These are phyloP conservation scores for Micronycteris hirsuta DNA, from an alignment of 2,113 vertebrate genomes.

Conservation along the genomic window DNA sequence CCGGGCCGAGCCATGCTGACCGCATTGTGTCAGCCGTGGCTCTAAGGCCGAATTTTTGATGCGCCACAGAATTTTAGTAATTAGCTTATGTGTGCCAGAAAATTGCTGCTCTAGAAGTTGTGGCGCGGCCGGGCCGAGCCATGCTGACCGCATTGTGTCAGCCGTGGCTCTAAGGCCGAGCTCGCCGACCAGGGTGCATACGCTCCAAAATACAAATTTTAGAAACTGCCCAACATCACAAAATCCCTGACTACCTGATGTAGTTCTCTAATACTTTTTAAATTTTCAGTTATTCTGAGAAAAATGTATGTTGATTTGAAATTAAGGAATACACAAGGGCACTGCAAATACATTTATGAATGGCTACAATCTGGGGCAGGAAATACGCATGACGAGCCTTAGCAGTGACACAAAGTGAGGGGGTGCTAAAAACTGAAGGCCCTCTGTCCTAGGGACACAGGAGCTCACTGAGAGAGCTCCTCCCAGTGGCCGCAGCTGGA, in stretches of 20 bases:
- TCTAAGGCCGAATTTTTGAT: no score
- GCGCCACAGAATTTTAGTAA: no score
- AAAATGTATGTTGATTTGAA: not conserved
- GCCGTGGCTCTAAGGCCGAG: not conserved
- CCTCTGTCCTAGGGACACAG: not conserved
- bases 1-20: not conserved
- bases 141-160: not conserved
- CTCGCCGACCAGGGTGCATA: not conserved
- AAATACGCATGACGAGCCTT: not conserved
- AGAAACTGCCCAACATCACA: not conserved
- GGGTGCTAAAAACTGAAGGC: not conserved
- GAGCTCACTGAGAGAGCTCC: not conserved
- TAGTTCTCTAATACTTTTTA: not conserved
- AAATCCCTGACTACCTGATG: not conserved
- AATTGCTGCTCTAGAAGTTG: not conserved
- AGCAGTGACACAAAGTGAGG: not conserved
- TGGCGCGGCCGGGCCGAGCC: no score
- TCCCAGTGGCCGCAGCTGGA: no score
- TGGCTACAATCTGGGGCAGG: not conserved
- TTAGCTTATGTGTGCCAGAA: no score
- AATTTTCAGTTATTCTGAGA: not conserved
- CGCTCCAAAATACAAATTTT: not conserved
- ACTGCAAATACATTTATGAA: not conserved
- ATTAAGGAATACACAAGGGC: not conserved
- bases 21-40: no score